Conservation (phyloP, 2,888 invertebrate species). For the Deroplatys truncata region DNA sequence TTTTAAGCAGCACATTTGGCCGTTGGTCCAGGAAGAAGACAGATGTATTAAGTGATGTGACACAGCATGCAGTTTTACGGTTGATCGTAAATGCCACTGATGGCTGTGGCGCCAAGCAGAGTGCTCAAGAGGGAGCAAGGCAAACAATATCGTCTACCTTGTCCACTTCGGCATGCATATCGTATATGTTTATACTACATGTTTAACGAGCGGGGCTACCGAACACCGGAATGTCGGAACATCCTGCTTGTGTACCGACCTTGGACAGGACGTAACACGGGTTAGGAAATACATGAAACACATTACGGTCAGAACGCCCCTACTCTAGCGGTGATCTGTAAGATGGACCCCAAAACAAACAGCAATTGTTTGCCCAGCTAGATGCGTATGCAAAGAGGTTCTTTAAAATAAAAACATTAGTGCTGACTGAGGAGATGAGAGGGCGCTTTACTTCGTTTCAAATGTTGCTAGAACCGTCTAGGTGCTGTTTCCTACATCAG, state of each 20-base stretch:
- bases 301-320: neutral
- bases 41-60: neutral
- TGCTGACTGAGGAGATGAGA: no score
- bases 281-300: neutral
- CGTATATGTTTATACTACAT: neutral
- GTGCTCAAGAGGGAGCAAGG: neutral
- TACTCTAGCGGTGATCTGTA: neutral
- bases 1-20: neutral
- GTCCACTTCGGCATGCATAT: neutral
- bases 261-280: neutral
- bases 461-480: no score
- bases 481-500: no score
- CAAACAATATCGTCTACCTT: neutral
- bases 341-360: neutral
- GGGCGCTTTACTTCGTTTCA: no score
- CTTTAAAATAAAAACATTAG: neutral
- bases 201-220: neutral
- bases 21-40: neutral
- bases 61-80: neutral
- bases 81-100: neutral
- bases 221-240: neutral
- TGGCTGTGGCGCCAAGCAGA: neutral
- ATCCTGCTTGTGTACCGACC: no score
- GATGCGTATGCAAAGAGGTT: neutral
- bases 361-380: neutral